Evolutionary conservation across 2,113 vertebrate species (phyloP).

Genomic region (Hymenochirus boettgeri): DNA sequence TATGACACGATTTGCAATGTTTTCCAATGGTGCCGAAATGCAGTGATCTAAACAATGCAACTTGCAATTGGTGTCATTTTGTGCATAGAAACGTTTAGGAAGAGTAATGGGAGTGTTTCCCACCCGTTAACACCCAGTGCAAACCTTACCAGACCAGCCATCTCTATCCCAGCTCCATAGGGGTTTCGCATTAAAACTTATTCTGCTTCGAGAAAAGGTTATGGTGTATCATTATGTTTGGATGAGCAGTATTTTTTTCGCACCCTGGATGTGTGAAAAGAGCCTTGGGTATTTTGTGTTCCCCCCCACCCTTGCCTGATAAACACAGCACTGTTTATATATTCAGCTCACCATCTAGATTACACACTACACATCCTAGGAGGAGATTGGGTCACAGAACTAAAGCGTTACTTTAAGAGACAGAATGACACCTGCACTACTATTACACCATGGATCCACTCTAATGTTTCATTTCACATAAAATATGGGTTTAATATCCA

Average conservation of each 20-base stretch:
- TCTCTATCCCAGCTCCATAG: slow-evolving; percentile 1
- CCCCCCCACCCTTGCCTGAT: slow-evolving; percentile 26
- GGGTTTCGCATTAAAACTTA: slow-evolving; percentile 14
- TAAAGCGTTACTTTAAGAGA: neutral
- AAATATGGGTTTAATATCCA: too few relatives aligned
- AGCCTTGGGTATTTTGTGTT: slow-evolving; percentile 14
- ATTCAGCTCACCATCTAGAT: slow-evolving; percentile 30
- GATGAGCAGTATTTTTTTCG: slow-evolving; percentile 9
- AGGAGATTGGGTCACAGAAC: slow-evolving; percentile 5
- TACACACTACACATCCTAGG: slow-evolving; percentile 14
- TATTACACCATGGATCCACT: too few relatives aligned
- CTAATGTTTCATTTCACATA: too few relatives aligned
- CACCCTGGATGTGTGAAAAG: slow-evolving; percentile 26
- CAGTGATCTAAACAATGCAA: too few relatives aligned
- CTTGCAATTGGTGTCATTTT: too few relatives aligned
- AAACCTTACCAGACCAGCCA: slow-evolving; percentile 4
- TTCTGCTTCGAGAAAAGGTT: slow-evolving; percentile 17
- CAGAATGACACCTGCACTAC: neutral
- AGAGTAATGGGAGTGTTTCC: slow-evolving; percentile 4
- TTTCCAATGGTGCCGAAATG: too few relatives aligned
- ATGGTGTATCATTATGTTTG: slow-evolving; percentile 11
- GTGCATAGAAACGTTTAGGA: neutral
- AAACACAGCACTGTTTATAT: slow-evolving; percentile 30
- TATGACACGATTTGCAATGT: too few relatives aligned
- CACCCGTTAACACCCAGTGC: neutral